A percentile compares a stretch with the other conserved stretches of the same genome.
These are phyloP conservation scores for Cerastoderma edule DNA, from an alignment of 2,888 invertebrate genomes.

Conservation along the genomic window DNA sequence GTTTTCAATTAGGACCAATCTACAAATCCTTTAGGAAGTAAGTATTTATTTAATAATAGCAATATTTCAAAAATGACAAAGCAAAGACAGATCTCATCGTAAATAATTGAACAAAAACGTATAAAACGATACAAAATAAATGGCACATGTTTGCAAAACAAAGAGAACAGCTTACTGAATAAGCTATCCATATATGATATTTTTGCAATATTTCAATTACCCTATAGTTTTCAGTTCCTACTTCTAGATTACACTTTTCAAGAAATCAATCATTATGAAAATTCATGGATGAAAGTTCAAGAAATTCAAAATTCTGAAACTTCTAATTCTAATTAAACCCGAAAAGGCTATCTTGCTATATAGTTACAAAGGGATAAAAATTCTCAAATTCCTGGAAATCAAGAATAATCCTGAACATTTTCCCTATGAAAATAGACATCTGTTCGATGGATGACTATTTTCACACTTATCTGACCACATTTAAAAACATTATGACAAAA, in stretches of 20 bases:
- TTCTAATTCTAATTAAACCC: background rate
- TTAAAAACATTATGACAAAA: too few relatives aligned
- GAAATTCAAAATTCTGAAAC: background rate
- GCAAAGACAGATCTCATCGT: background rate
- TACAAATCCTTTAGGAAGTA: background rate
- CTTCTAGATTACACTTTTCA: too few relatives aligned
- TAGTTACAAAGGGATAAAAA: too few relatives aligned
- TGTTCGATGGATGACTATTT: too few relatives aligned
- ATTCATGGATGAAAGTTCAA: background rate
- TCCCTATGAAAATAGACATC: too few relatives aligned
- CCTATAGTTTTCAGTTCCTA: background rate
- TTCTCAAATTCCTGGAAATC: too few relatives aligned
- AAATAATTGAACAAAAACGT: background rate
- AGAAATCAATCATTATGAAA: background rate
- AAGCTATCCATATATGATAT: background rate
- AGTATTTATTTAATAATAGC: background rate
- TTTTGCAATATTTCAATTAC: background rate
- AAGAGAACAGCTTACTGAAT: background rate
- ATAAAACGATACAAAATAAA: too few relatives aligned
- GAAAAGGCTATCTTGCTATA: too few relatives aligned
- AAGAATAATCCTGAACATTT: too few relatives aligned
- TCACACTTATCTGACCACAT: too few relatives aligned
- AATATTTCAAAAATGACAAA: background rate
- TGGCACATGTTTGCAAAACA: conserved; percentile 21
- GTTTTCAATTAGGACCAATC: background rate